A percentile compares a stretch with the other conserved stretches of the same genome.
phyloP scores from a whole-genome alignment of 2,888 invertebrate species.

The Rutpela maculata region DNA sequence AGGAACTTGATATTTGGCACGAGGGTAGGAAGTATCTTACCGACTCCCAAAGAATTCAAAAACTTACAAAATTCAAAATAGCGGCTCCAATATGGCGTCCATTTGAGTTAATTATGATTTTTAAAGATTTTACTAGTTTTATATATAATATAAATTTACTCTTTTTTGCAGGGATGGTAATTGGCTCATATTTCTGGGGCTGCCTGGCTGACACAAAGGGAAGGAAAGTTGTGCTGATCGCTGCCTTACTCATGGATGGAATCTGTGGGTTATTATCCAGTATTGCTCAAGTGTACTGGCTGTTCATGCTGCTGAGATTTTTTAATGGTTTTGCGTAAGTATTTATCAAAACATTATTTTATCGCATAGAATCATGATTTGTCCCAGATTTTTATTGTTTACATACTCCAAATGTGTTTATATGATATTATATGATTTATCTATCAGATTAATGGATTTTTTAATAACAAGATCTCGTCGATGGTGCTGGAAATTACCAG shows the following conservation, averaged over 20 bases:
- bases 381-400: not conserved
- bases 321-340: slow-evolving; percentile 89
- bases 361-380: not conserved
- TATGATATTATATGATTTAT: too few species aligned
- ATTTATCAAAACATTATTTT: not conserved
- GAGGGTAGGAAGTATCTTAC: too few species aligned
- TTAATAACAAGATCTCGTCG: too few species aligned
- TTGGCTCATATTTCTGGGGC: slow-evolving; percentile 91
- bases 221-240: slow-evolving; percentile 84
- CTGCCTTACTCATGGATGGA: slow-evolving; percentile 84
- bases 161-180: slow-evolving; percentile 81
- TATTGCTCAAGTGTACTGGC: slow-evolving; percentile 82
- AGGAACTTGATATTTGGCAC: too few species aligned
- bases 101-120: too few species aligned
- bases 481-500: too few species aligned
- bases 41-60: too few species aligned
- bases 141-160: not conserved
- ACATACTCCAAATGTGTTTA: too few species aligned
- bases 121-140: too few species aligned
- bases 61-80: too few species aligned
- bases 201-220: slow-evolving; percentile 89
- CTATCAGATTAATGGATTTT: too few species aligned
- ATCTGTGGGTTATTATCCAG: slow-evolving; percentile 84
- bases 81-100: too few species aligned
- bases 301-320: slow-evolving; percentile 85